These are phyloP conservation scores for Calephelis nemesis DNA, from an alignment of 1,140 invertebrate species.

Conservation along the genomic window DNA sequence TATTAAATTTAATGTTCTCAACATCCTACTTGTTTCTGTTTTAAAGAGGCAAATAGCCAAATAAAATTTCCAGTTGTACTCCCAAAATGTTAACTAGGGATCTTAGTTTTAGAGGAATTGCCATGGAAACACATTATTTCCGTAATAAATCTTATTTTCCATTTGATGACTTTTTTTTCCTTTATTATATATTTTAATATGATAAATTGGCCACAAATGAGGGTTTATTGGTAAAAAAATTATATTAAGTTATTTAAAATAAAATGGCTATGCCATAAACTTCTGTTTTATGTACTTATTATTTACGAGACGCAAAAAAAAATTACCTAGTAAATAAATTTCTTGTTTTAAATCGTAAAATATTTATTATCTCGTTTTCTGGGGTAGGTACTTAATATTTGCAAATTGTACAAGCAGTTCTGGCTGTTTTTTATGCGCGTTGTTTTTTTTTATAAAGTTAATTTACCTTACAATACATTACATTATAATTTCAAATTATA, in stretches of 20 bases:
- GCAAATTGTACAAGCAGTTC: slow-evolving; percentile 7
- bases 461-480: slow-evolving; percentile 7
- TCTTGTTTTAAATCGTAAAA: slow-evolving; percentile 11
- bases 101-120: slow-evolving; percentile 13
- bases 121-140: slow-evolving; percentile 5
- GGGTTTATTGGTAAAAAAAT: slow-evolving; percentile 3
- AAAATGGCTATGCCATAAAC: slow-evolving; percentile 10
- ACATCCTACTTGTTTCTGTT: slow-evolving; percentile 9
- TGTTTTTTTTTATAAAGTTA: background rate
- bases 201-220: slow-evolving; percentile 6
- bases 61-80: slow-evolving; percentile 13
- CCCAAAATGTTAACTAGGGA: slow-evolving; percentile 11
- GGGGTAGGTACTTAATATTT: background rate
- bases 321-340: slow-evolving; percentile 7
- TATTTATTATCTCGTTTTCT: slow-evolving; percentile 11
- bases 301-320: slow-evolving; percentile 8
- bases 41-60: slow-evolving; percentile 11
- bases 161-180: slow-evolving; percentile 10
- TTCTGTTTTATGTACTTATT: slow-evolving; percentile 4
- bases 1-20: slow-evolving; percentile 7
- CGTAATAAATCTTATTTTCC: slow-evolving; percentile 5
- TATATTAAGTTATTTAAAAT: slow-evolving; percentile 9
- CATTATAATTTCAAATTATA: slow-evolving; percentile 14
- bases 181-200: slow-evolving; percentile 10
- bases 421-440: background rate